Percentiles rank a stretch among this genome's conserved stretches.
Conservation (phyloP, 2,113 vertebrate species). For the Misgurnus mizolepis region DNA sequence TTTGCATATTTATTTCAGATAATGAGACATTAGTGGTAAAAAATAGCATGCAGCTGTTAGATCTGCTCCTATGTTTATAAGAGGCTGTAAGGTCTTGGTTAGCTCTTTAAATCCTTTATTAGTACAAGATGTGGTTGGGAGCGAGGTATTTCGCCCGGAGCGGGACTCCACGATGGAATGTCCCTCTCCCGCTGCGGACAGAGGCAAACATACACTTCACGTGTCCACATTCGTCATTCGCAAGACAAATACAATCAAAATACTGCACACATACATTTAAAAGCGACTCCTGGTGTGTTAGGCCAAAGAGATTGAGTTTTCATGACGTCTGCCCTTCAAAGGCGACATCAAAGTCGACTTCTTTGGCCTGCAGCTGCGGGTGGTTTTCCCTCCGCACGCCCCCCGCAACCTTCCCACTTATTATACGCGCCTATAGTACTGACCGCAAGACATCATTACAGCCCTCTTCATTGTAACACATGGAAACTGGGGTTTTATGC, state of each 20-base stretch:
- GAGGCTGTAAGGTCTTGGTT: not conserved
- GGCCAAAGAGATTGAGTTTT: too few species aligned
- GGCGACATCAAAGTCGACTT: slow-evolving; percentile 32
- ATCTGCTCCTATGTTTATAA: slow-evolving; percentile 12
- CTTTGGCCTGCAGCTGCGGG: slow-evolving; percentile 17
- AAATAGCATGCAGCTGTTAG: not conserved
- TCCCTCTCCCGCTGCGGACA: slow-evolving; percentile 36
- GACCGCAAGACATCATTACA: not conserved
- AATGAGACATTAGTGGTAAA: slow-evolving; percentile 13
- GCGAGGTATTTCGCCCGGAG: not conserved
- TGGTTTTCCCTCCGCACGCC: slow-evolving; percentile 1
- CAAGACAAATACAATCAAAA: not conserved
- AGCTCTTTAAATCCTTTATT: slow-evolving; percentile 27
- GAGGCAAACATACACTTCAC: slow-evolving; percentile 18
- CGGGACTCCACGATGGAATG: not conserved
- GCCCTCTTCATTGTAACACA: not conserved
- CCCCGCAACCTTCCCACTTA: not conserved
- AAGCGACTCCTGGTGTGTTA: too few species aligned
- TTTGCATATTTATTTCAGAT: not conserved
- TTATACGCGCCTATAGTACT: not conserved
- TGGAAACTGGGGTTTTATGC: not conserved
- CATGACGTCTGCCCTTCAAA: not conserved
- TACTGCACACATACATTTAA: not conserved
- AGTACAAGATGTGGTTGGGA: slow-evolving; percentile 25
- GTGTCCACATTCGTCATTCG: not conserved